Percentiles rank a stretch among this genome's conserved stretches.
phyloP scores from a whole-genome alignment of 2,888 invertebrate species.

The Apamea sordens region DNA sequence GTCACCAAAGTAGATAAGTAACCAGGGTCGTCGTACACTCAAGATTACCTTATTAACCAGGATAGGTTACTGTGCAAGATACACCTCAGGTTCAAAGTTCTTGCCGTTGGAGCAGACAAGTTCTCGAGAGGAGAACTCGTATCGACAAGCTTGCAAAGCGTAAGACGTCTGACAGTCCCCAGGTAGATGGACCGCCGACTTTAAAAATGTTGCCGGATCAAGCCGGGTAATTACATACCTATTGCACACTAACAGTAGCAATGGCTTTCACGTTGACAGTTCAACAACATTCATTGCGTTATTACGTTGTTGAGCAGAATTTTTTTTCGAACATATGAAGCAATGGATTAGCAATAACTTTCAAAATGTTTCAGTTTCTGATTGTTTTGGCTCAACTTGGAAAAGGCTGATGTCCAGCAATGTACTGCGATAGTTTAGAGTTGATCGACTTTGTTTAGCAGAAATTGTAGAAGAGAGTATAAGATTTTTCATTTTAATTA shows the following conservation, averaged over 20 bases:
- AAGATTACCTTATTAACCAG: neutral
- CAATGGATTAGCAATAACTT: neutral
- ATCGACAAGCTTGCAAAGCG: neutral
- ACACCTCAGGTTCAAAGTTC: too few relatives aligned
- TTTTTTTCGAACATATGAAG: neutral
- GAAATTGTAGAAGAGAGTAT: neutral
- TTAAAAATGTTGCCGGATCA: too few relatives aligned
- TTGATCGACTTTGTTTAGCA: neutral
- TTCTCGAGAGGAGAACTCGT: neutral
- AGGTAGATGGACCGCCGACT: too few relatives aligned
- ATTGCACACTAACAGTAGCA: too few relatives aligned
- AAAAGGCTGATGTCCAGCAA: neutral
- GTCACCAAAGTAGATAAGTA: too few relatives aligned
- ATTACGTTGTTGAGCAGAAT: neutral
- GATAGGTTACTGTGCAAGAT: neutral
- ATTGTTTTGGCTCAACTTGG: neutral
- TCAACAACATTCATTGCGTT: neutral
- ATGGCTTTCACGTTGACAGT: too few relatives aligned
- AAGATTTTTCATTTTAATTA: slow-evolving; percentile 37
- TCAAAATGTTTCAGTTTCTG: neutral
- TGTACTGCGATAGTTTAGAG: too few relatives aligned
- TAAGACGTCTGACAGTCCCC: too few relatives aligned
- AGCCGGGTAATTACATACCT: too few relatives aligned
- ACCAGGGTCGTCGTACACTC: too few relatives aligned
- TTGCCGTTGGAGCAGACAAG: neutral